Percentiles rank a stretch among this genome's conserved stretches.
These are phyloP conservation scores for Alectoris magna DNA, from an alignment of 2,797 vertebrate species.

Conservation along the genomic window DNA sequence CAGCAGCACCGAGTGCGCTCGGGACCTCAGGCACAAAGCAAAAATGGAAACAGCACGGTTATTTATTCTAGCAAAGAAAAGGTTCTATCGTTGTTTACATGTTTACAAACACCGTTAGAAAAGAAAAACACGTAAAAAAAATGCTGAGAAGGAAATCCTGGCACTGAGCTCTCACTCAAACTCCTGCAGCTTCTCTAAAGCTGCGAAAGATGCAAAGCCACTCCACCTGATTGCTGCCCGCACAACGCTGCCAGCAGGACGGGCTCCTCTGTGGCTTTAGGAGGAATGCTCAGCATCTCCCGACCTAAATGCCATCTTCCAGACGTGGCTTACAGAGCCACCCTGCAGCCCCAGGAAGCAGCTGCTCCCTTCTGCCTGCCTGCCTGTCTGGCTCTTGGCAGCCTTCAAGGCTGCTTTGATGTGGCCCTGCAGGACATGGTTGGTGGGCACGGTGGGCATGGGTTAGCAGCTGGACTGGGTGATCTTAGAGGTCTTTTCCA, in stretches of 20 bases:
- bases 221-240: background rate
- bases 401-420: background rate
- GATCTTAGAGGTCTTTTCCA: too few relatives aligned
- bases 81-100: background rate
- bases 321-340: background rate
- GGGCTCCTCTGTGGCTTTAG: background rate
- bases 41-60: background rate
- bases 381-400: background rate
- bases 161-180: background rate
- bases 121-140: background rate
- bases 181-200: background rate
- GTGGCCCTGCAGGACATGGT: too few relatives aligned
- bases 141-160: background rate
- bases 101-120: background rate
- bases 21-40: background rate
- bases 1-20: background rate
- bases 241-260: rapidly evolving
- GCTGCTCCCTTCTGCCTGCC: background rate
- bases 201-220: rapidly evolving
- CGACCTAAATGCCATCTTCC: background rate
- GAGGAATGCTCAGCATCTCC: background rate
- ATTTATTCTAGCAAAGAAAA: background rate
- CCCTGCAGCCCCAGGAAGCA: rapidly evolving
- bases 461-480: too few relatives aligned
- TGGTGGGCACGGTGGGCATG: too few relatives aligned